Base-by-base conservation (phyloP, 2,888 invertebrate genomes). In the Netelia melanura region DNA sequence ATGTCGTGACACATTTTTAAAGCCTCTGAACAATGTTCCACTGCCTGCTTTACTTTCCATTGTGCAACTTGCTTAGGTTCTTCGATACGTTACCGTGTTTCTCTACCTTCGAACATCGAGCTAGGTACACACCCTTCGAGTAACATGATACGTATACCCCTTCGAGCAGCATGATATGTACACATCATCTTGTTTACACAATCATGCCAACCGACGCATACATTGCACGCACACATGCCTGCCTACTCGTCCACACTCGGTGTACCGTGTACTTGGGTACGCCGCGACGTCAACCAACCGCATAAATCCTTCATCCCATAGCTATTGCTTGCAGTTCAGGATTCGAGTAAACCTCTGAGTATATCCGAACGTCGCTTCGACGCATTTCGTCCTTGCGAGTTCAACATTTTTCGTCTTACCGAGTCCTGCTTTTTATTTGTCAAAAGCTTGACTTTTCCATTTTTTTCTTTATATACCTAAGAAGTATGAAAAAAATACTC, bases 1-100 rank as follows among this genome's bases (percentile, higher is more conserved):
- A 85, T 85, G 87, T 81, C 86, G 88, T 86, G 88, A 87, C 88
- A 89, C 87, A 88, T 89, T 90, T 89, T 88, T 86, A 85, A 86
- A 86, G 77, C 81, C 44, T 80, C 67, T 44, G 48, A 71, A 67
- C 78, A 80, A 68, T 67, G 72, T 61, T 61, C 54, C 62, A 38
- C 44, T 64, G 38, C 30, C 74, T 68, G 23, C 1, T 43, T 62
- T 52, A 68, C 43, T 52, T 44, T 62, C 54, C 74, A 62, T 23
- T 44, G 30, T 78, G 21, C 61, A 48, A 61, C 67, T 58, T 65
- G 23, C 17, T 58, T 25, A 8, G 62, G 62, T 30, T 70, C 77
- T 76, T 81, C 17, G 30, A 21, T 76, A 52, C 68, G 23, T 65
- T 75, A 62, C 61, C 43, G 62, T 68, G 75, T 44, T 72, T 17